Percentiles rank a stretch among this genome's conserved stretches.
phyloP scores from a whole-genome alignment of 2,113 vertebrate species.

The Labeo catla region DNA sequence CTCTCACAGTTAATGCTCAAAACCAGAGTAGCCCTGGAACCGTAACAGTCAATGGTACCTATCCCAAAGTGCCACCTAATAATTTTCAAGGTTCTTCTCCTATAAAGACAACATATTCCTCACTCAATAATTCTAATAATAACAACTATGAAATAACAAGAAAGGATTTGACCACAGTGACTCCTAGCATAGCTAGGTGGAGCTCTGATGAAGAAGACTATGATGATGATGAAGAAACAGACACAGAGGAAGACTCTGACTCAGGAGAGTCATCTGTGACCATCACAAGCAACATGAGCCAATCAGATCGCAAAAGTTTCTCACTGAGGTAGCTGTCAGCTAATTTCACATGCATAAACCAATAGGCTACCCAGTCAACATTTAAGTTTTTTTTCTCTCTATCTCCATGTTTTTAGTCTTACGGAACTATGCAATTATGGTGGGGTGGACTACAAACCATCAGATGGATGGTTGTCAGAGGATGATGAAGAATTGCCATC shows the following conservation, averaged over 20 bases:
- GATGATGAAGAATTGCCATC: slow-evolving; percentile 52
- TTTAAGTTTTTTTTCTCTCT: too few relatives aligned
- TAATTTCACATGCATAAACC: neutral
- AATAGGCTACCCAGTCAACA: neutral
- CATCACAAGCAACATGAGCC: slow-evolving; percentile 76
- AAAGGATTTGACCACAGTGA: slow-evolving; percentile 32
- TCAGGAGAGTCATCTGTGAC: slow-evolving; percentile 77
- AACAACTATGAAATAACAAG: neutral
- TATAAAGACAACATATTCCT: neutral
- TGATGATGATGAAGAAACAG: slow-evolving; percentile 51
- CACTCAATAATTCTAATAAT: slow-evolving; percentile 35
- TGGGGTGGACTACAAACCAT: slow-evolving; percentile 68
- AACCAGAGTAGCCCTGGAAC: neutral
- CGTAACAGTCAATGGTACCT: neutral
- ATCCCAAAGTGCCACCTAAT: slow-evolving; percentile 13
- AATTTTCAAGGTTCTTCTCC: neutral
- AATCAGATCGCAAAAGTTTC: slow-evolving; percentile 75
- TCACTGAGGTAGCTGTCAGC: slow-evolving; percentile 69
- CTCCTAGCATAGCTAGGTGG: slow-evolving; percentile 65
- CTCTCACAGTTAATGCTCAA: slow-evolving; percentile 20
- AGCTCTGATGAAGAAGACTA: slow-evolving; percentile 58
- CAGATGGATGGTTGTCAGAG: slow-evolving; percentile 55
- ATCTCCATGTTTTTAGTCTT: slow-evolving; percentile 63
- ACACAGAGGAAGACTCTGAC: slow-evolving; percentile 76
- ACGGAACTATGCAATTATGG: slow-evolving; percentile 76